Evolutionary conservation across 2,888 invertebrate species (phyloP).

Genomic region (Portevinia maculata): DNA sequence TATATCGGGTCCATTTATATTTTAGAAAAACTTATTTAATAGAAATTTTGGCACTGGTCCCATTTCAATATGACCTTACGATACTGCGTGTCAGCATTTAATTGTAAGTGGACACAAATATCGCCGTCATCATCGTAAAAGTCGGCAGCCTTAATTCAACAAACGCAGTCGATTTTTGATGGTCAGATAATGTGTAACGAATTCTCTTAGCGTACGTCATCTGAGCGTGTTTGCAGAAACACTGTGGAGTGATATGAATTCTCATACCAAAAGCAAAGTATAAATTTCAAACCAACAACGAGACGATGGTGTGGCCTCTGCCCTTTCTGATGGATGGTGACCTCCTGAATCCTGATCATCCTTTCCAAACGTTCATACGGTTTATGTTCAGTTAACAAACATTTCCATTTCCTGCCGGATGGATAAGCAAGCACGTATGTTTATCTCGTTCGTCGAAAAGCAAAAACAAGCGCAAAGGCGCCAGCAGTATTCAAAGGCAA

Average conservation of each 20-base stretch:
- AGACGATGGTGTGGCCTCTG: too few relatives aligned
- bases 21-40: constrained; percentile 13
- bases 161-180: background rate
- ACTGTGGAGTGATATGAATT: constrained; percentile 1
- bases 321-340: background rate
- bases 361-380: background rate
- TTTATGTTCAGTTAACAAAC: background rate
- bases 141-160: background rate
- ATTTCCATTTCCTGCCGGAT: background rate
- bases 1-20: constrained; percentile 24
- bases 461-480: background rate
- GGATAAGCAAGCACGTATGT: background rate
- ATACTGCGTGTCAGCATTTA: background rate
- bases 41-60: constrained; percentile 28
- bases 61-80: constrained; percentile 3
- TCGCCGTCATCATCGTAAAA: constrained; percentile 6
- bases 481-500: background rate
- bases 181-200: background rate
- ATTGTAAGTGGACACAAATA: background rate
- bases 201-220: background rate
- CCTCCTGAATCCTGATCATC: background rate
- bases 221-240: background rate
- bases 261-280: background rate
- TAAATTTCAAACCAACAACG: too few relatives aligned
- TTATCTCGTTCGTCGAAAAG: background rate